Conservation (phyloP, 2,888 invertebrate species). For the Ormia ochracea region DNA sequence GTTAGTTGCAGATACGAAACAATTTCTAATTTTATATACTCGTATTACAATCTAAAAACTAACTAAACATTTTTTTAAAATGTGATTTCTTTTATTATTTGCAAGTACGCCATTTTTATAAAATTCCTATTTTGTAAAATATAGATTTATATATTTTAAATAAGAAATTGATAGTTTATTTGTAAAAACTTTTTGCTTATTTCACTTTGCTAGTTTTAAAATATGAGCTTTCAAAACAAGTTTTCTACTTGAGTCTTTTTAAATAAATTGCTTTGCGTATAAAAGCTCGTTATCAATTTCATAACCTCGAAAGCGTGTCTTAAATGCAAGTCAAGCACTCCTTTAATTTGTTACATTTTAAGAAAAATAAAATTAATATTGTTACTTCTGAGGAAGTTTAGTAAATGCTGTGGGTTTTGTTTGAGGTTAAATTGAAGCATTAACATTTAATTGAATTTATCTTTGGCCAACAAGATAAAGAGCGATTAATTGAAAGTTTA, state of each 20-base stretch:
- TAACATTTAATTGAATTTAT: slow-evolving; percentile 27
- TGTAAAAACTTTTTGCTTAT: background rate
- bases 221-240: background rate
- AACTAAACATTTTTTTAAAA: too few relatives aligned
- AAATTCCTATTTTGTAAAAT: too few relatives aligned
- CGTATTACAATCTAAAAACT: too few relatives aligned
- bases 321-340: slow-evolving; percentile 23
- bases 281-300: background rate
- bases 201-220: background rate
- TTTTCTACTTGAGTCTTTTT: background rate
- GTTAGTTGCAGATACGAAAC: too few relatives aligned
- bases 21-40: too few relatives aligned
- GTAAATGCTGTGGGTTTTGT: background rate
- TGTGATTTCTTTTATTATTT: too few relatives aligned
- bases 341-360: slow-evolving; percentile 16
- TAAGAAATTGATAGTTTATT: too few relatives aligned
- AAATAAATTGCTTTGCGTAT: background rate
- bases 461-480: background rate
- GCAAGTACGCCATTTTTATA: too few relatives aligned
- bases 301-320: slow-evolving; percentile 13
- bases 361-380: background rate
- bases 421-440: slow-evolving; percentile 1
- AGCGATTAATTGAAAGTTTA: background rate
- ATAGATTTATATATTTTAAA: too few relatives aligned
- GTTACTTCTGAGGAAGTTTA: slow-evolving; percentile 3